Conservation (phyloP, 2,113 vertebrate species). For the Sorex araneus region DNA sequence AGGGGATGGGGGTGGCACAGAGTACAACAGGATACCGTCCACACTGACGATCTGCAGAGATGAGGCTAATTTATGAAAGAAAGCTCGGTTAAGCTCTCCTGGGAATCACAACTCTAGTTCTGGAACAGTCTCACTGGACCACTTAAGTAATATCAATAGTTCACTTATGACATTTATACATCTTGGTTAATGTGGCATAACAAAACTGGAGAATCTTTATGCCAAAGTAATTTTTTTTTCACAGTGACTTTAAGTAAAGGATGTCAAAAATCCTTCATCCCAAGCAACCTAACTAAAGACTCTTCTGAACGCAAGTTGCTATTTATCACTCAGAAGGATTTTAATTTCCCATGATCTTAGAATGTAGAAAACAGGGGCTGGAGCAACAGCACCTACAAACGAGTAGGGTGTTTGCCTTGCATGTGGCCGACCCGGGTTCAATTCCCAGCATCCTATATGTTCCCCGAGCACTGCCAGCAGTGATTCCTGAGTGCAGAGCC, state of each 20-base stretch:
- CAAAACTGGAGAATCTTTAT: conserved; percentile 67
- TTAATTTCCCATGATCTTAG: conserved; percentile 31
- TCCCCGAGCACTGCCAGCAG: no score
- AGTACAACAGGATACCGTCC: conserved; percentile 31
- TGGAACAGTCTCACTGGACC: conserved; percentile 51
- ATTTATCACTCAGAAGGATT: background rate
- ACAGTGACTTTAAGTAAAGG: background rate
- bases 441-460: no score
- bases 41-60: conserved; percentile 51
- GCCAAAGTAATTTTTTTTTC: conserved; percentile 24
- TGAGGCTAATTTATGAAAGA: conserved; percentile 61
- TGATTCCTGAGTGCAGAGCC: no score
- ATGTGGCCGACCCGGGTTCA: no score
- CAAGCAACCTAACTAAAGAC: background rate
- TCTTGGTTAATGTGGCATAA: conserved; percentile 69
- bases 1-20: conserved; percentile 1
- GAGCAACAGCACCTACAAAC: no score
- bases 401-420: no score
- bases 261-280: conserved; percentile 27
- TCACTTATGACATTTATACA: conserved; percentile 70
- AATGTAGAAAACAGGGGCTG: background rate
- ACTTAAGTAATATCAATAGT: conserved; percentile 76
- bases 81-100: conserved; percentile 44
- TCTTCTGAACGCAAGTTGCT: background rate
- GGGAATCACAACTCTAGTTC: conserved; percentile 66